Evolutionary conservation across 2,797 vertebrate genomes (phyloP), one percentile per base, ranked within the genome.

Genomic region (Halcyon leucocephala): DNA sequence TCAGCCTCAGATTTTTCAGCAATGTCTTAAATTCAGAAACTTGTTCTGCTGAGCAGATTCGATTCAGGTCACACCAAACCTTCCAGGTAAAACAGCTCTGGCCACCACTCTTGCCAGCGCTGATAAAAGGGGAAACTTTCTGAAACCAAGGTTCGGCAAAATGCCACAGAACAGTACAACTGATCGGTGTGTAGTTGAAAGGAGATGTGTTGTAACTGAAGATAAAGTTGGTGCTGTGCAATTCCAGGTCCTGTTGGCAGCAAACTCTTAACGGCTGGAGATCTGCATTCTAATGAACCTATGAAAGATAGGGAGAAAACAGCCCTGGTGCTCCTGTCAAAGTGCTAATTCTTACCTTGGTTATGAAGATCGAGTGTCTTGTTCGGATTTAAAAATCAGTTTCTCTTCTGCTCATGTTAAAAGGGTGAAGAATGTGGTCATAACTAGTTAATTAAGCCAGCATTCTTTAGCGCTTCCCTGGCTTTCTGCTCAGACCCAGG

Each of bases 241-340:
- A 74, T 97, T 97, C 97, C 97, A 97, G 97, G 97, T 98, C 97
- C 91, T 92, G 82, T 88, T 97, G 97, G 97, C 95, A 88, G 93
- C 93, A 85, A 90, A 87, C 87, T 37, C 93, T 91, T 91, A 76
- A 58, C 3, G 77, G 81, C 31, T 92, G 70, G 86, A 95, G 94
- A 80, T 90, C 94, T 92, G 33, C 93, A 74, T 97, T 95, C 96
- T 98, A 97, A 97, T 93, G 97, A 96, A 94, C n/a, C 25, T 25
- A 31, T 89, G 94, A 96, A 90, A 92, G 94, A 90, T 95, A 87
- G 87, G 85, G 73, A 89, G 94, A 70, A 95, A 97, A 92, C 61
- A 31, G 39, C 92, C 0, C 1, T 39, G 54, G 64, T 90, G 83
- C 69, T 89, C 54, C 71, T 95, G 92, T 94, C 96, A 92, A 69